phyloP scores from a whole-genome alignment of 2,113 vertebrate genomes.

The Progne subis region DNA sequence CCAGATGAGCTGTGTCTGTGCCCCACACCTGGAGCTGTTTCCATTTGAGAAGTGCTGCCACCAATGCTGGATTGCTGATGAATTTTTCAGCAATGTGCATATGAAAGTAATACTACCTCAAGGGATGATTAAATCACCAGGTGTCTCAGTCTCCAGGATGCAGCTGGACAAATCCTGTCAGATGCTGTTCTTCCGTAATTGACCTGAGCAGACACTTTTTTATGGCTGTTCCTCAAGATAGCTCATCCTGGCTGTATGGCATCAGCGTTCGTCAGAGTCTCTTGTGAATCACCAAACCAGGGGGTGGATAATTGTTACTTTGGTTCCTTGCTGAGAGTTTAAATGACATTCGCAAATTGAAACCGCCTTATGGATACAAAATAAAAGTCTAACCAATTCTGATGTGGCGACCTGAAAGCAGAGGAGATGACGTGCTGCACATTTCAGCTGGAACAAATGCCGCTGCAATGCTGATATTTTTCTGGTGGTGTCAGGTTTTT shows the following conservation, averaged over 20 bases:
- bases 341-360: not conserved
- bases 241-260: not conserved
- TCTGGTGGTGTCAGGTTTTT: not conserved
- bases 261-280: not conserved
- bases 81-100: not conserved
- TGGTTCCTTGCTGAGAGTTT: not conserved
- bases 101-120: not conserved
- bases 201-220: not conserved
- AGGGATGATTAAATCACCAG: not conserved
- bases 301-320: not conserved
- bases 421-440: not conserved
- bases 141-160: not conserved
- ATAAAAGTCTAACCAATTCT: not conserved
- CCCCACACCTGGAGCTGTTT: not conserved
- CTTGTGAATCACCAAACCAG: not conserved
- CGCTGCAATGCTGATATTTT: not conserved
- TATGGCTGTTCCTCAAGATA: not conserved
- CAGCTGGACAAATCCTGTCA: not conserved
- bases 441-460: not conserved
- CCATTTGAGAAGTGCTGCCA: not conserved
- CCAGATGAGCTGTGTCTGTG: not conserved
- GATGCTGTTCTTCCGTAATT: rapidly evolving
- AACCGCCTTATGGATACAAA: not conserved
- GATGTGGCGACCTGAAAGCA: not conserved
- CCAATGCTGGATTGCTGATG: not conserved